Evolutionary conservation across 2,113 vertebrate genomes (phyloP).

Genomic region (Nannospalax galili): DNA sequence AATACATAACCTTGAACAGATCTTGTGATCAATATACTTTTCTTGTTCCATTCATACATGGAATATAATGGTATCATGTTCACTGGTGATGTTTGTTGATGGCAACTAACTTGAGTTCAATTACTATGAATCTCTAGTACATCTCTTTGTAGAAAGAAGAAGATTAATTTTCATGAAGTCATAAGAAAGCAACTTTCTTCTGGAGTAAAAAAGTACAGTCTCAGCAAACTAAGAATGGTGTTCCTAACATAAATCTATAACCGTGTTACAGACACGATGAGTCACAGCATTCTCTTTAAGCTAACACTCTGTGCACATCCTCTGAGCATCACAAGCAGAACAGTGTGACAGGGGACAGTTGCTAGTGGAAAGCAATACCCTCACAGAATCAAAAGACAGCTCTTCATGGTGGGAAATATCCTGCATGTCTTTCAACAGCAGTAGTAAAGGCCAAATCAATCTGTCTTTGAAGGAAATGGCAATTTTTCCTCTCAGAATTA

Average conservation of each 20-base stretch:
- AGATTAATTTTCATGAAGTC: constrained; percentile 54
- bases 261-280: neutral
- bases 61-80: neutral
- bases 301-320: neutral
- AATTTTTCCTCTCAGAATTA: neutral
- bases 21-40: neutral
- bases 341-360: neutral
- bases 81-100: neutral
- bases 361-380: neutral
- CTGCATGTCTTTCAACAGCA: neutral
- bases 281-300: neutral
- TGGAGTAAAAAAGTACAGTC: neutral
- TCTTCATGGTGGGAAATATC: neutral
- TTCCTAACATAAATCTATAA: neutral
- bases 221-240: neutral
- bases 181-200: neutral
- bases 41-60: neutral
- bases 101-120: neutral
- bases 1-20: constrained; percentile 34
- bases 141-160: neutral
- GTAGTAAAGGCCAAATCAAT: constrained; percentile 31
- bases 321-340: neutral
- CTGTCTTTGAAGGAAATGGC: neutral
- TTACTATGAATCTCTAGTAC: neutral
- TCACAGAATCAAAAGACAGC: constrained; percentile 2